Evolutionary conservation across 2,113 vertebrate genomes (phyloP).

Genomic region (Spheniscus mendiculus): DNA sequence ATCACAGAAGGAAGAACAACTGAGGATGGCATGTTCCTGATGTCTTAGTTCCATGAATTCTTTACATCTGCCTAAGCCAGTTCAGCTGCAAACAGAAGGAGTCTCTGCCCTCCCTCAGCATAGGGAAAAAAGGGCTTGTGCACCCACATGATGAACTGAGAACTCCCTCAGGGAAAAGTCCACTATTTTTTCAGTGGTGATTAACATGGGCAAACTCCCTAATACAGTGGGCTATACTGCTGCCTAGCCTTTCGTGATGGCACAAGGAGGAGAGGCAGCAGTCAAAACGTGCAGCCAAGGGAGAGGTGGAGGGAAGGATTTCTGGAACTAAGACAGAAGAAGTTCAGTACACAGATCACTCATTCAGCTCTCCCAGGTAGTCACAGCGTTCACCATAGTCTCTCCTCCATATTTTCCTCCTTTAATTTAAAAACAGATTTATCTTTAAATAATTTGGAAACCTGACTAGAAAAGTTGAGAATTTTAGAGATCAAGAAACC

Average conservation of each 20-base stretch:
- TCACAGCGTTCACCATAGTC: neutral
- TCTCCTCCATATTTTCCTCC: neutral
- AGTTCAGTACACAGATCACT: neutral
- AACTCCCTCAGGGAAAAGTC: neutral
- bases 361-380: neutral
- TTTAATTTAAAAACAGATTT: neutral
- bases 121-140: neutral
- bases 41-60: neutral
- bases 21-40: neutral
- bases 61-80: neutral
- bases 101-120: neutral
- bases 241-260: neutral
- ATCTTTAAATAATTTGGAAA: neutral
- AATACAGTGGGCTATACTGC: neutral
- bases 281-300: neutral
- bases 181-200: neutral
- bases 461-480: neutral
- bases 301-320: neutral
- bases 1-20: neutral
- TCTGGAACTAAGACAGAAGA: neutral
- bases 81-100: neutral
- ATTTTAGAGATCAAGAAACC: neutral
- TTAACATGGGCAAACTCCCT: neutral
- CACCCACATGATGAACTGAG: rapidly evolving
- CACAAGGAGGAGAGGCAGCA: neutral